Conservation (phyloP, 1,140 invertebrate species). For the Drosophila oshimai region DNA sequence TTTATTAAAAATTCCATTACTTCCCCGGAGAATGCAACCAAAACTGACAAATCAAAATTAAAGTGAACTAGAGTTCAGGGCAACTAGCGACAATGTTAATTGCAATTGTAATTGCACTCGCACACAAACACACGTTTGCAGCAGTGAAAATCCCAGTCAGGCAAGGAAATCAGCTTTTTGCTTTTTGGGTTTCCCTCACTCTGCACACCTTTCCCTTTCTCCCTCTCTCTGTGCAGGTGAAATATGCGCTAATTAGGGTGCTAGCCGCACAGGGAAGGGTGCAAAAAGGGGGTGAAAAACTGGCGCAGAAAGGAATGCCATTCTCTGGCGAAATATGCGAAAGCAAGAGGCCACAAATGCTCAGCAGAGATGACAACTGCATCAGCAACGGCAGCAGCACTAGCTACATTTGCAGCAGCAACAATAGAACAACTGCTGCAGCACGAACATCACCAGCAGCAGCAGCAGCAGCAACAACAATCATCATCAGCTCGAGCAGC, state of each 20-base stretch:
- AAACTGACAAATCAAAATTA: slow-evolving; percentile 80
- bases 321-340: slow-evolving; percentile 30
- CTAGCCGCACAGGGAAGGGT: slow-evolving; percentile 15
- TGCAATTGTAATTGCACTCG: slow-evolving; percentile 71
- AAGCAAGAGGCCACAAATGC: slow-evolving; percentile 23
- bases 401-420: slow-evolving; percentile 5
- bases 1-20: slow-evolving; percentile 77
- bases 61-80: slow-evolving; percentile 44
- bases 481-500: slow-evolving; percentile 38
- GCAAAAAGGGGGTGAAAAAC: slow-evolving; percentile 8
- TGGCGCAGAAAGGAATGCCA: slow-evolving; percentile 36
- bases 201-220: background rate
- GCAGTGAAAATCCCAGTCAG: slow-evolving; percentile 52
- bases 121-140: slow-evolving; percentile 14
- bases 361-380: slow-evolving; percentile 8
- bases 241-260: slow-evolving; percentile 78
- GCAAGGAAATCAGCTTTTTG: slow-evolving; percentile 59
- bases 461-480: slow-evolving; percentile 12
- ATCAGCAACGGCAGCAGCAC: background rate
- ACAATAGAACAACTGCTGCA: slow-evolving; percentile 14
- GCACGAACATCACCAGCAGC: background rate
- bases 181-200: slow-evolving; percentile 26
- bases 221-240: slow-evolving; percentile 38
- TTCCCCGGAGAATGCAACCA: slow-evolving; percentile 55
- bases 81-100: slow-evolving; percentile 63